Base-by-base conservation (phyloP, 2,797 vertebrate species). In the Pteronotus mesoamericanus region DNA sequence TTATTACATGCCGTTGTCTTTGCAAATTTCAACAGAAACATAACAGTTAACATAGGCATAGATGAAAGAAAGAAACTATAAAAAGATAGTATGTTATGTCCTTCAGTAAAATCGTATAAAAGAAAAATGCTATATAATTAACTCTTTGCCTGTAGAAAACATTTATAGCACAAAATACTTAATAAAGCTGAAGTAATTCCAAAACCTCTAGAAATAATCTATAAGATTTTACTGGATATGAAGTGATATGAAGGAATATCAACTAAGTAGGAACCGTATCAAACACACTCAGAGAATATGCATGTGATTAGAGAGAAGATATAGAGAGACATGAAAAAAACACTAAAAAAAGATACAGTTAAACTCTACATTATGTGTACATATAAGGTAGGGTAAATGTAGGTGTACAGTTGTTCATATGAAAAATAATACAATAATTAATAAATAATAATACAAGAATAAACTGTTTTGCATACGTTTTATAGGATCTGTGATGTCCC, bases 11-110 rank as follows among this genome's bases (percentile, higher is more conserved):
- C 37, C 34, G 53, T 64, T 55, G 84, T 74, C 64, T 71, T 89
- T 82, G 10, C 34, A 88, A 96, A 92, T 89, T 95, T 89, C 46
- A 92, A 91, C 9, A 91, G 66, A 95, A 97, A 69, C 19, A 32
- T 61, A 91, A 71, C 9, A 87, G 59, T 71, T 87, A 96, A 91
- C 34, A 92, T 44, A 88, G 92, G n/a, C 42, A 93, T 10, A 68
- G 32, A 34, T 26, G 29, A 85, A 96, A 95, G 37, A 1, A 93
- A 48, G 55, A 88, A 48, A 74, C 2, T 93, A 46, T 75, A 39
- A 74, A 68, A 94, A 64, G 26, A 51, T 0, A 48, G 8, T 24
- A 69, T 53, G n/a, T 37, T 77, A 91, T 39, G 6, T 22, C 44
- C n/a, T 93, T 89, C 80, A 92, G 72, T 44, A 82, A 88, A 15